Evolutionary conservation across 2,797 vertebrate species (phyloP), one percentile per base, ranked within the genome.

Genomic region (Mallotus villosus): DNA sequence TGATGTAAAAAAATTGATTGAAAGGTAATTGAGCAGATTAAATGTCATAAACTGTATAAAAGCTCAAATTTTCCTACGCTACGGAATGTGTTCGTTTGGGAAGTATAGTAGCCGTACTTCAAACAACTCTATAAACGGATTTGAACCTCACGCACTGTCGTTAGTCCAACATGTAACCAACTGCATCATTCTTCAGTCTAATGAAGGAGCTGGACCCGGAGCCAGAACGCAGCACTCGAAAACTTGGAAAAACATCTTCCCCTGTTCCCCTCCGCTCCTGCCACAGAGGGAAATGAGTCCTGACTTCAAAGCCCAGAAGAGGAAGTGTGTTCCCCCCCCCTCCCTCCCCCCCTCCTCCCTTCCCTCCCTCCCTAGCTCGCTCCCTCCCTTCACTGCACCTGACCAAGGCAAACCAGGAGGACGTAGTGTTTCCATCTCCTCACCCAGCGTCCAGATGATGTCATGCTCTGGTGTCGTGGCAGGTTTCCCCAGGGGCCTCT

Each of bases 271-370:
- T 85, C 78, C 78, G 84, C 82, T 73, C 76, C 77, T 70, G 77
- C 70, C 76, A 85, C 75, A 61, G 84, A 86, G 83, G 89, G 89
- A 92, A 91, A 92, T 89, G 74, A 86, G 84, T 75, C 76, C 75
- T 34, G 76, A 86, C 87, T 90, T 89, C 83, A 90, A 90, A 89
- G 85, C 76, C 81, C 59, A 60, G 8, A 80, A 27, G 61, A 86
- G 87, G 88, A 91, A 88, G 83, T 82, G 78, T 83, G 81, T 84
- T 77, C 55, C 83, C 67, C 79, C 87, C 83, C 85, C 60, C 32
- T 81, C 61, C 29, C 29, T 32, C 29, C 4, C 29, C 29, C 29
- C 29, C 29, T 29, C 29, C 29, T 29, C 29, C 29, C 29, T 29
- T 29, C 29, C 29, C 29, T 29, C 29, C 29, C 29, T 29, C 29